Conservation (phyloP, 2,113 vertebrate genomes). For the Aegithalos caudatus region DNA sequence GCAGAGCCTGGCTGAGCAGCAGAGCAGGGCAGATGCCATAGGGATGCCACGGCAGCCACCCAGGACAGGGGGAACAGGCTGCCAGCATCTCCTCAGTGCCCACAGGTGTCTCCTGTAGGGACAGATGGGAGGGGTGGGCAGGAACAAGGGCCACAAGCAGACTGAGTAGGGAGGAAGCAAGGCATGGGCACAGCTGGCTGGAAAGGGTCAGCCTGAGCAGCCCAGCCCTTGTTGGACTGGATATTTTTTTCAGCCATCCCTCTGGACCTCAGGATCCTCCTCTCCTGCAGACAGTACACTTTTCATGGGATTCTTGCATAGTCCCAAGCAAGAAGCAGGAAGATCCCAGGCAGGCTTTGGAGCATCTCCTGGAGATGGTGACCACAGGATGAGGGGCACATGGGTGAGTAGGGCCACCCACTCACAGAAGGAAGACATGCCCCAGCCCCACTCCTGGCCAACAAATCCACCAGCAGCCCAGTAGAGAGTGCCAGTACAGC, state of each 20-base stretch:
- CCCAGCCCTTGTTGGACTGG: neutral
- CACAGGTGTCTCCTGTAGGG: neutral
- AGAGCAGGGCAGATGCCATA: neutral
- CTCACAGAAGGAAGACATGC: neutral
- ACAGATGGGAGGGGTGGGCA: neutral
- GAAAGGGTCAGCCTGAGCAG: neutral
- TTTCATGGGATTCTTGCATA: neutral
- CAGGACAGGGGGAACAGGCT: neutral
- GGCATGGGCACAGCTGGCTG: neutral
- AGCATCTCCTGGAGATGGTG: neutral
- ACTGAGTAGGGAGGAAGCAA: neutral
- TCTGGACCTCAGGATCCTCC: neutral
- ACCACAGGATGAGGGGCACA: fast-evolving
- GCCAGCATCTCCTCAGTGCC: neutral
- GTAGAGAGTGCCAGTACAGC: neutral
- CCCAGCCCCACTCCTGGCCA: neutral
- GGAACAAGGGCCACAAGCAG: neutral
- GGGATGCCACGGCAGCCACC: neutral
- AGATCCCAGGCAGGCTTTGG: neutral
- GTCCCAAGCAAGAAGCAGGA: neutral
- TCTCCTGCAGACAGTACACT: neutral
- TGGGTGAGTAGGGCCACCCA: neutral
- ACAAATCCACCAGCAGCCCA: neutral
- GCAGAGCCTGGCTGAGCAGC: neutral
- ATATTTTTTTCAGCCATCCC: neutral